Evolutionary conservation across 2,113 vertebrate species (phyloP).

Genomic region (Willisornis vidua): DNA sequence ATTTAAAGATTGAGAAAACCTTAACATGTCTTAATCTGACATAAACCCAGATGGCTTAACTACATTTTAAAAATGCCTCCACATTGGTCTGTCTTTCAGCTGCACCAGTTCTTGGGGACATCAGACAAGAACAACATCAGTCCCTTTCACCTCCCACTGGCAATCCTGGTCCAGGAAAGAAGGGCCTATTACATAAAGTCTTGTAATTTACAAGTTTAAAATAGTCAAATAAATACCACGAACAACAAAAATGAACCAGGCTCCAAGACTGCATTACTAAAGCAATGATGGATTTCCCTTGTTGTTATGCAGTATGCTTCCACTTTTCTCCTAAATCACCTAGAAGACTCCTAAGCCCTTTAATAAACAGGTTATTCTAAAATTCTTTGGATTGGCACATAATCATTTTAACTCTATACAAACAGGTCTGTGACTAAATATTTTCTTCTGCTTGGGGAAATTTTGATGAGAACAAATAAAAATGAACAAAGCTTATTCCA

Average conservation of each 20-base stretch:
- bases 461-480: conserved; percentile 59
- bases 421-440: not conserved
- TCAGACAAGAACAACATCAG: not conserved
- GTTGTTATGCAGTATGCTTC: not conserved
- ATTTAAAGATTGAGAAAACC: not conserved
- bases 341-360: conserved; percentile 18
- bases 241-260: not conserved
- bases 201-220: not conserved
- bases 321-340: conserved; percentile 6
- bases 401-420: conserved; percentile 31
- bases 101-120: not conserved
- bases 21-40: not conserved
- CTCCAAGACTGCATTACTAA: not conserved
- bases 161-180: not conserved
- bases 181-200: not conserved
- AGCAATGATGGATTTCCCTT: not conserved
- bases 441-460: conserved; percentile 18
- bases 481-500: conserved; percentile 35
- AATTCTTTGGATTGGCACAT: conserved; percentile 20
- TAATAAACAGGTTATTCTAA: conserved; percentile 46
- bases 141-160: not conserved
- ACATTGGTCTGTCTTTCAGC: not conserved
- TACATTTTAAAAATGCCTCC: not conserved
- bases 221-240: not conserved
- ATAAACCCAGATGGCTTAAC: not conserved